These are phyloP conservation scores for Empis livida DNA, from an alignment of 2,888 invertebrate species.

Conservation along the genomic window DNA sequence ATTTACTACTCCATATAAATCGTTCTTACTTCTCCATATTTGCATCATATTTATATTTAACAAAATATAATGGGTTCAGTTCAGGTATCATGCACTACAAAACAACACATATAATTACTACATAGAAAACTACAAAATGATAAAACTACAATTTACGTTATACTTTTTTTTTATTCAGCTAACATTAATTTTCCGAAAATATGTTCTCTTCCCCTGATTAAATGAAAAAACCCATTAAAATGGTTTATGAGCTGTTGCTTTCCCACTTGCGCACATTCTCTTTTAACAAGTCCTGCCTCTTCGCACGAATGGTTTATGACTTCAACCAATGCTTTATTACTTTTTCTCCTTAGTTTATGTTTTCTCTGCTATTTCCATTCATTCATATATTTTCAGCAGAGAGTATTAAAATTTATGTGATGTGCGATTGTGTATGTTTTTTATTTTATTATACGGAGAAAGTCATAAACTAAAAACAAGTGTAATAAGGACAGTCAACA, in stretches of 20 bases:
- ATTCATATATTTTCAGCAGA: not conserved
- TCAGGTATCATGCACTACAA: constrained; percentile 1
- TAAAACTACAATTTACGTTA: not conserved
- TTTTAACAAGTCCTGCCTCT: constrained; percentile 18
- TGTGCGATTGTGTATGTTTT: not conserved
- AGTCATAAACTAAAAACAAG: constrained; percentile 9
- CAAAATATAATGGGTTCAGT: not conserved
- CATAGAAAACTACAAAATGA: not conserved
- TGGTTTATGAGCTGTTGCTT: not conserved
- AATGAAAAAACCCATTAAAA: not conserved
- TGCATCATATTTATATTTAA: no score
- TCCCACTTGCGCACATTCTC: constrained; percentile 13
- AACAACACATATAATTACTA: not conserved
- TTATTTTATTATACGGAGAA: not conserved
- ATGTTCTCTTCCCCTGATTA: not conserved
- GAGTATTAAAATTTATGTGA: constrained; percentile 2
- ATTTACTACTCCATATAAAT: no score
- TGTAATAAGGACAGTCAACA: constrained; percentile 12
- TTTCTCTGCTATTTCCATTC: no score
- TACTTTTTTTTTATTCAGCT: constrained; percentile 3
- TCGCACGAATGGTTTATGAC: constrained; percentile 34
- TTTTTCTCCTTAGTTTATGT: constrained; percentile 15
- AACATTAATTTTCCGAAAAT: constrained; percentile 6
- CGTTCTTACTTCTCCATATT: no score
- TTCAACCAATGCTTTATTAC: constrained; percentile 35